These are phyloP conservation scores for Oxyura jamaicensis DNA, from an alignment of 2,113 vertebrate genomes.

Conservation along the genomic window DNA sequence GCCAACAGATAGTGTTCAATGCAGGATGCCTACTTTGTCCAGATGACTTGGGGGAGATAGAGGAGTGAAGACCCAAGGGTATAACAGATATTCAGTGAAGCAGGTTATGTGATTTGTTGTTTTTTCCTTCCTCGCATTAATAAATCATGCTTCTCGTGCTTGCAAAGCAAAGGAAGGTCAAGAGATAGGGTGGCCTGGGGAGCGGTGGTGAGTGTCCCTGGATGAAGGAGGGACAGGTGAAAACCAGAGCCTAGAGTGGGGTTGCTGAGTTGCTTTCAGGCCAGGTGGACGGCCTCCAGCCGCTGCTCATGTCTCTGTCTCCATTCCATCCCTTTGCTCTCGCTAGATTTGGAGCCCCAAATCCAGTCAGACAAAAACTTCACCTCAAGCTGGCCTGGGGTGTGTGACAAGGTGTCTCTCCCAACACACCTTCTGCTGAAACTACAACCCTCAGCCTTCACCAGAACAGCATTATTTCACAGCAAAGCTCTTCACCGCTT, in stretches of 20 bases:
- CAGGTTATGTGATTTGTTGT: fast-evolving
- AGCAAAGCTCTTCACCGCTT: not conserved
- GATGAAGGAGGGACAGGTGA: not conserved
- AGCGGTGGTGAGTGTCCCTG: fast-evolving
- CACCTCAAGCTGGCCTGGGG: fast-evolving
- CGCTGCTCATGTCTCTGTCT: not conserved
- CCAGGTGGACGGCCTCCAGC: not conserved
- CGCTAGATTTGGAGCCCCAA: not conserved
- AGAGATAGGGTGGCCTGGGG: fast-evolving
- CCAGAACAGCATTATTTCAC: not conserved
- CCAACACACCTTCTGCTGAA: not conserved
- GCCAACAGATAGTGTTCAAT: not conserved
- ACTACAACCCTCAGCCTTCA: not conserved
- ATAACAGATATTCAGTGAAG: not conserved
- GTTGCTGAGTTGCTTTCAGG: not conserved
- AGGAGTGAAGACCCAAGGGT: not conserved
- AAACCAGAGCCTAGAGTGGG: not conserved
- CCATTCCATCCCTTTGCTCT: not conserved
- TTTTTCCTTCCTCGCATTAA: not conserved
- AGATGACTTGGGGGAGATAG: not conserved
- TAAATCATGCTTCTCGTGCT: not conserved
- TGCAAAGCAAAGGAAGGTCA: not conserved
- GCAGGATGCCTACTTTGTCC: not conserved
- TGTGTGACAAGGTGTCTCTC: not conserved
- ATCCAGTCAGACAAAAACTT: not conserved